phyloP scores from a whole-genome alignment of 2,888 invertebrate species.

The Ornithoptera alexandrae region DNA sequence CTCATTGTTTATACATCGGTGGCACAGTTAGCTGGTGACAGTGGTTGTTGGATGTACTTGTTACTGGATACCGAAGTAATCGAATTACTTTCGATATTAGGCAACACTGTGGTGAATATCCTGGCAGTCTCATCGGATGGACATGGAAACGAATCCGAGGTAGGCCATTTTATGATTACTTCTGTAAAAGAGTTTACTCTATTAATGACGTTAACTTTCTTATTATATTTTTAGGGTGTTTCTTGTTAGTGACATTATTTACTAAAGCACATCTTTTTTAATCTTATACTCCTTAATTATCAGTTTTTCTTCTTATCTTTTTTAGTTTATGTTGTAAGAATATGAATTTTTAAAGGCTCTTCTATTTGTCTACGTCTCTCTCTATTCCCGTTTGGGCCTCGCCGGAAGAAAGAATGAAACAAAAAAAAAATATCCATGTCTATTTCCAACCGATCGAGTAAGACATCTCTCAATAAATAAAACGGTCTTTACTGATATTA shows the following conservation, averaged over 20 bases:
- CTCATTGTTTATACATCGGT: conserved; percentile 22
- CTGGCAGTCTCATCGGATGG: neutral
- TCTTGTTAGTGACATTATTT: no score
- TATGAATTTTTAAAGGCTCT: no score
- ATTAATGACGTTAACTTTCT: no score
- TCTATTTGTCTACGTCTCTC: no score
- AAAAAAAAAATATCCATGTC: conserved; percentile 4
- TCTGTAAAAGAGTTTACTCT: neutral
- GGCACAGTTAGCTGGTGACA: conserved; percentile 34
- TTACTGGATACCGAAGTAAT: conserved; percentile 23
- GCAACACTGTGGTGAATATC: neutral
- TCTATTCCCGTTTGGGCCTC: no score
- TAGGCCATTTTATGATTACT: conserved; percentile 9
- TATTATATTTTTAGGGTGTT: no score
- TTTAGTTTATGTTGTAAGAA: no score
- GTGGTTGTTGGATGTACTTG: conserved; percentile 16
- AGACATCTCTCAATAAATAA: conserved; percentile 19
- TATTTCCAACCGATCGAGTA: conserved; percentile 7
- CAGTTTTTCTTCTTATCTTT: no score
- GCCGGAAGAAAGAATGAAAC: no score
- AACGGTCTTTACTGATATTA: conserved; percentile 5
- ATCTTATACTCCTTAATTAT: no score
- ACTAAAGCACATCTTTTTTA: no score
- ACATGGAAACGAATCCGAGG: conserved; percentile 3
- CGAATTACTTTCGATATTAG: conserved; percentile 29